A percentile compares a stretch with the other conserved stretches of the same genome.
Conservation (phyloP, 1,140 invertebrate species). For the Theocolax elegans region DNA sequence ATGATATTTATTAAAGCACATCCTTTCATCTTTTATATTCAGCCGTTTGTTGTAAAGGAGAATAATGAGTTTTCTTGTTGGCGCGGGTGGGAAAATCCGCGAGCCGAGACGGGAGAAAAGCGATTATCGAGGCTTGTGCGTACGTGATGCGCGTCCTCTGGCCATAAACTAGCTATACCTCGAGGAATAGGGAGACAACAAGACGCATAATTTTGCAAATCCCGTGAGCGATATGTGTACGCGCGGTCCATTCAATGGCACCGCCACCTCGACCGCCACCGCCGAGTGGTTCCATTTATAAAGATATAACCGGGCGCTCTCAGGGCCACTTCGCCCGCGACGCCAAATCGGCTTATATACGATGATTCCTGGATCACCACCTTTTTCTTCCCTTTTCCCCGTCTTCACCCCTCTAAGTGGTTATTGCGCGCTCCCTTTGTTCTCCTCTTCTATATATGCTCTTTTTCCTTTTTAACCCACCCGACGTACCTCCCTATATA, state of each 20-base stretch:
- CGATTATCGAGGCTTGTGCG: neutral
- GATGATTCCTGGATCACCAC: conserved; percentile 32
- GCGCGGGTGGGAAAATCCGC: neutral
- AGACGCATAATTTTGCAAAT: conserved; percentile 58
- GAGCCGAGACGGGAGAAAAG: neutral
- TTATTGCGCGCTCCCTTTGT: conserved; percentile 49
- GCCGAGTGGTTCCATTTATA: conserved; percentile 62
- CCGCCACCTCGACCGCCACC: conserved; percentile 10
- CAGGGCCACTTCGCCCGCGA: conserved; percentile 42
- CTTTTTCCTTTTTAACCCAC: no score
- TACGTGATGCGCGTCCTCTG: neutral
- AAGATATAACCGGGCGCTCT: conserved; percentile 58
- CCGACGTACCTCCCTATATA: neutral
- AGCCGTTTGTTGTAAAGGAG: neutral
- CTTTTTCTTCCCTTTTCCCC: conserved; percentile 31
- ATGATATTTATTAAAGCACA: conserved; percentile 16
- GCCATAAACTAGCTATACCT: no score
- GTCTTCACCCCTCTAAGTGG: conserved; percentile 53
- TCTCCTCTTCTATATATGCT: conserved; percentile 17
- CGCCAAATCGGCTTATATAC: conserved; percentile 56
- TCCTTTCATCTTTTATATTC: neutral
- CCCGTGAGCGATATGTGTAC: conserved; percentile 52
- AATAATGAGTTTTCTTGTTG: conserved; percentile 6
- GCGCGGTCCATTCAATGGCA: neutral
- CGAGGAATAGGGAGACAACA: conserved; percentile 46